These are phyloP conservation scores for Vombatus ursinus DNA, from an alignment of 2,113 vertebrate species.

Conservation along the genomic window DNA sequence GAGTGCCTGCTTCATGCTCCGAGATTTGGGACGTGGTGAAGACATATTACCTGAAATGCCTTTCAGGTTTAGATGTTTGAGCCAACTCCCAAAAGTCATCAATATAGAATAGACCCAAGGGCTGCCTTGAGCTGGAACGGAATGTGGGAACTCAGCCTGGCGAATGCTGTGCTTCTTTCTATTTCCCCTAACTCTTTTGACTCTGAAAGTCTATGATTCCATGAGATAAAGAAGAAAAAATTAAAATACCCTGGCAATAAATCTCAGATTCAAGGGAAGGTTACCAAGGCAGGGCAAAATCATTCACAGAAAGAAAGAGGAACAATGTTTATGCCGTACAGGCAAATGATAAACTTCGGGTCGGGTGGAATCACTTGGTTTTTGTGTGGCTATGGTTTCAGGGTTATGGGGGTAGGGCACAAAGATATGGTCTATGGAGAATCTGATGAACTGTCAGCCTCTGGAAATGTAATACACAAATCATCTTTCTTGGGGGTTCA, in stretches of 20 bases:
- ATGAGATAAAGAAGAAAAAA: neutral
- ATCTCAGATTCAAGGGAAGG: conserved; percentile 35
- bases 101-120: conserved; percentile 8
- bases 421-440: neutral
- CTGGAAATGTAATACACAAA: neutral
- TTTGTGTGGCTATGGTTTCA: neutral
- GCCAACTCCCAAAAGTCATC: neutral
- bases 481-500: conserved; percentile 12
- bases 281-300: conserved; percentile 33
- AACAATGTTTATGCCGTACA: neutral
- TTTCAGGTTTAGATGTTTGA: conserved; percentile 46
- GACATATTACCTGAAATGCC: neutral
- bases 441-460: neutral
- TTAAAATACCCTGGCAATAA: conserved; percentile 6
- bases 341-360: conserved; percentile 24
- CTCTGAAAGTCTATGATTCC: neutral
- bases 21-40: neutral
- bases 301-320: neutral
- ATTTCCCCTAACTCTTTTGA: neutral
- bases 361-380: conserved; percentile 1
- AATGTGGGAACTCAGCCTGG: neutral
- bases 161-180: neutral
- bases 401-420: neutral
- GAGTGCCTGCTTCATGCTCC: neutral
- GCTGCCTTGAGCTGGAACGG: conserved; percentile 31